phyloP scores from a whole-genome alignment of 2,797 vertebrate genomes.

The Xenops minutus region DNA sequence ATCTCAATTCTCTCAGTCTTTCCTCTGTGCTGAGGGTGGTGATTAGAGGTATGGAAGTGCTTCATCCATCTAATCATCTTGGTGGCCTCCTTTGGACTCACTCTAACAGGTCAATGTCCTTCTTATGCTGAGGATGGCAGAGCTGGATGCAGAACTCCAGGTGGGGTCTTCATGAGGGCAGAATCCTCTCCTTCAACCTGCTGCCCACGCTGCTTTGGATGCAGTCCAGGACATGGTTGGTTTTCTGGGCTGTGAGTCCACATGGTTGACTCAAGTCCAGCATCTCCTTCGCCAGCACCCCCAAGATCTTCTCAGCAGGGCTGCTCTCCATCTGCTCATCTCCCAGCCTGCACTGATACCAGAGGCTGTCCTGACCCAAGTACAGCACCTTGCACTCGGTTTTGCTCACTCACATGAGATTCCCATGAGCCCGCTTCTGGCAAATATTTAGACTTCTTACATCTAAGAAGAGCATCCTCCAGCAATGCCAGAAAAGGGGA shows the following conservation, averaged over 20 bases:
- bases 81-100: neutral
- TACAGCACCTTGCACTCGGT: neutral
- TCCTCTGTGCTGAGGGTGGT: neutral
- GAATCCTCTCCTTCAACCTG: neutral
- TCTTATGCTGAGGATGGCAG: neutral
- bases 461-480: neutral
- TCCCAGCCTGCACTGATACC: neutral
- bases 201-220: rapidly evolving
- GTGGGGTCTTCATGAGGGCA: neutral
- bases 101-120: neutral
- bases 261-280: neutral
- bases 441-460: neutral
- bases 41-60: neutral
- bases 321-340: rapidly evolving
- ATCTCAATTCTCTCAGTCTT: neutral
- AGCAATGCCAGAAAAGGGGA: neutral
- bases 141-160: neutral
- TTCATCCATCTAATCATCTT: neutral
- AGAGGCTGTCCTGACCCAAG: rapidly evolving
- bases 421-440: neutral
- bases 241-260: neutral
- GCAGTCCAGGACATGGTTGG: rapidly evolving
- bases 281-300: neutral
- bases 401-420: neutral
- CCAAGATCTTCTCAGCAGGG: neutral